Evolutionary conservation across 1,140 invertebrate genomes (phyloP), one percentile per base, ranked within the genome.

Genomic region (Drosophila miranda): DNA sequence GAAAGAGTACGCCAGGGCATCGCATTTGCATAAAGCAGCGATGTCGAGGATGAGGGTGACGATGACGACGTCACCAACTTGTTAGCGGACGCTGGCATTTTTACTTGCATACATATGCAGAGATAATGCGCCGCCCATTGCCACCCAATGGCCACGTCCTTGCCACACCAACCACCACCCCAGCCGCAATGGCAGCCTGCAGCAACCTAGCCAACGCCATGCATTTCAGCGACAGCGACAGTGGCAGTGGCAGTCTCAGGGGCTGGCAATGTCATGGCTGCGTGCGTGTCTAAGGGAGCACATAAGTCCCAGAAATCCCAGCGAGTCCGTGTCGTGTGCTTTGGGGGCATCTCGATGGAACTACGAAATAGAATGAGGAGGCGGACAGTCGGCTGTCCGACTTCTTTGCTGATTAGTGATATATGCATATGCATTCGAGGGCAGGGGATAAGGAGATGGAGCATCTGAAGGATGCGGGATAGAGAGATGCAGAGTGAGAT

Each of bases 11-110:
- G 34, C 34, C 11, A 13, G 49, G 71, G 45, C 34, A 41, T 41
- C 30, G 55, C 62, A 86, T 86, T 86, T 86, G 81, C 78, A 81
- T 87, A 78, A 81, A 68, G 70, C 59, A 50, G 53, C 48, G 49
- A 46, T 51, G 51, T 21, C 23, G 54, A 50, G 23, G 30, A 63
- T 53, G n/a, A 6, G 43, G 67, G 69, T 28, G 48, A 70, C 54
- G 57, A 53, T 16, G 70, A 52, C 62, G 61, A 75, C 66, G 72
- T 57, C 81, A 58, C 73, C 63, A 76, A 81, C 82, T 81, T 87
- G 78, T 87, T 77, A 84, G 73, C 71, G 75, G 80, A 79, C 80
- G 52, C 55, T 57, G 62, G 62, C 56, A 79, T 75, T 83, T 83
- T 75, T 63, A 62, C 67, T 62, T 71, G 78, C 71, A 78, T 75